These are phyloP conservation scores for Synergus japonicus DNA, from an alignment of 2,888 invertebrate genomes.

Conservation along the genomic window DNA sequence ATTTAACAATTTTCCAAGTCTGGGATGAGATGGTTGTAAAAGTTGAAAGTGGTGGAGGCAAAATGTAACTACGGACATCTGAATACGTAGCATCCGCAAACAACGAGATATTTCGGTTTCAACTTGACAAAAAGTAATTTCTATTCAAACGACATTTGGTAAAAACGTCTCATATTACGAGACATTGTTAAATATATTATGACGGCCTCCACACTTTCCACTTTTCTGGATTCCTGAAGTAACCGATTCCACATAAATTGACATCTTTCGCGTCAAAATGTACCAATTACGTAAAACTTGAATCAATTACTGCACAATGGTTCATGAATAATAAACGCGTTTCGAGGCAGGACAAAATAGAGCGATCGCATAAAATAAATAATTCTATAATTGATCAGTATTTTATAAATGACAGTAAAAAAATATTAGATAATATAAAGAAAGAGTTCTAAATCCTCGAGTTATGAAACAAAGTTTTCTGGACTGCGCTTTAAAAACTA, in stretches of 20 bases:
- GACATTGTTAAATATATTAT: slow-evolving; percentile 52
- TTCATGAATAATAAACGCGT: not conserved
- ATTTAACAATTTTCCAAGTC: slow-evolving; percentile 35
- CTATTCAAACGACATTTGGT: slow-evolving; percentile 75
- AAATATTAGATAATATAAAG: not conserved
- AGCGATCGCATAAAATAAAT: not conserved
- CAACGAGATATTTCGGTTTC: slow-evolving; percentile 50
- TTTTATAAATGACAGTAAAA: not conserved
- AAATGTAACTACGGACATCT: slow-evolving; percentile 7
- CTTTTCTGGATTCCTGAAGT: slow-evolving; percentile 20
- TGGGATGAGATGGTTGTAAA: slow-evolving; percentile 33
- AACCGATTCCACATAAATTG: slow-evolving; percentile 11
- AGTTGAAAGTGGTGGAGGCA: slow-evolving; percentile 20
- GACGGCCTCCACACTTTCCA: not conserved
- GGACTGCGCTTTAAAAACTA: not conserved
- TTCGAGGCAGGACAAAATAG: not conserved
- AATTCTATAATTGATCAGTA: not conserved
- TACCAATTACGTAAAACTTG: not conserved
- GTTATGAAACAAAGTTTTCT: not conserved
- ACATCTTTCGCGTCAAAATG: not conserved
- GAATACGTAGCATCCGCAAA: slow-evolving; percentile 32
- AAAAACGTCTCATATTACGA: slow-evolving; percentile 56
- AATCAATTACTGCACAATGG: slow-evolving; percentile 15
- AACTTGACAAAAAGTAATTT: slow-evolving; percentile 67
- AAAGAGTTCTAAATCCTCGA: not conserved